A percentile compares a stretch with the other conserved stretches of the same genome.
phyloP scores from a whole-genome alignment of 2,888 invertebrate genomes.

The Meteorus colon region DNA sequence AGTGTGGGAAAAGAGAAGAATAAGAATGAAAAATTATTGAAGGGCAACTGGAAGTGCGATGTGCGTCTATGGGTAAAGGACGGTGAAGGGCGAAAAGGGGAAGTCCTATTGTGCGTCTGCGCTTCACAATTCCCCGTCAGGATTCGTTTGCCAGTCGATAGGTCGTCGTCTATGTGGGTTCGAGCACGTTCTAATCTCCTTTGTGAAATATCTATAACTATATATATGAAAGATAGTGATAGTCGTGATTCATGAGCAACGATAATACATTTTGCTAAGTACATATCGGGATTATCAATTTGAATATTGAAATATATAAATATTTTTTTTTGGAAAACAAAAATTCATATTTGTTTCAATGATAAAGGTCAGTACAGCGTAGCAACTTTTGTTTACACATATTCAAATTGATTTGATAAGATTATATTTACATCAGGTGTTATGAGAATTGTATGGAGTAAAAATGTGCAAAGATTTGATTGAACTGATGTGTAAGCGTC shows the following conservation, averaged over 20 bases:
- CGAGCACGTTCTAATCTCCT: background rate
- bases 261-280: background rate
- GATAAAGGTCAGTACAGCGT: background rate
- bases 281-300: too few relatives aligned
- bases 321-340: too few relatives aligned
- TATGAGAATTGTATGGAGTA: too few relatives aligned
- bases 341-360: background rate
- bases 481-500: background rate
- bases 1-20: background rate
- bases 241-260: background rate
- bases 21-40: conserved; percentile 11
- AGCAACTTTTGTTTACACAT: background rate
- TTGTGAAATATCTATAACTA: background rate
- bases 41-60: conserved; percentile 23
- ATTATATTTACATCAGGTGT: too few relatives aligned
- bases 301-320: too few relatives aligned
- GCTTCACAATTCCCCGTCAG: conserved; percentile 49
- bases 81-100: conserved; percentile 34
- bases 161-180: conserved; percentile 51
- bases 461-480: background rate
- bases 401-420: too few relatives aligned
- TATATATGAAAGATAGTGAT: conserved; percentile 1
- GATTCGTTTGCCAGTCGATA: conserved; percentile 63
- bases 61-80: background rate
- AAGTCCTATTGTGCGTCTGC: conserved; percentile 61